These are phyloP conservation scores for Julus scandinavius DNA, from an alignment of 2,888 invertebrate species.

Conservation along the genomic window DNA sequence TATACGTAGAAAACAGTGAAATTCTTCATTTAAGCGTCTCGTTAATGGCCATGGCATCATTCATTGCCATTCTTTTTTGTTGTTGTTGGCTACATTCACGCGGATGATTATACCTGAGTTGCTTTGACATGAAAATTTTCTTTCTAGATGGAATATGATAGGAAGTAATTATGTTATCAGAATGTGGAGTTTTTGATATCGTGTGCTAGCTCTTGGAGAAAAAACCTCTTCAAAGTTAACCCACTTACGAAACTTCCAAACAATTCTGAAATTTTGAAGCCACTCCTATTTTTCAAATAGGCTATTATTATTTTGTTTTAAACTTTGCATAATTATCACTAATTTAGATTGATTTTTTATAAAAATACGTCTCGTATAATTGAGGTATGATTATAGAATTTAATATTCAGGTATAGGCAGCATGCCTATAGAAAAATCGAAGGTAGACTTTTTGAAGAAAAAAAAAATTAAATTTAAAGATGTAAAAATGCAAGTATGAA, in stretches of 20 bases:
- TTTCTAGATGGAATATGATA: slow-evolving; percentile 2
- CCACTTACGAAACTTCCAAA: slow-evolving; percentile 1
- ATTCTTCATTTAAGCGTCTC: background rate
- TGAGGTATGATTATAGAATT: background rate
- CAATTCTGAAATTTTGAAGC: background rate
- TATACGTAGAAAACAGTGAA: background rate
- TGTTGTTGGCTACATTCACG: background rate
- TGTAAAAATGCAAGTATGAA: too few relatives aligned
- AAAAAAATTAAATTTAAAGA: too few relatives aligned
- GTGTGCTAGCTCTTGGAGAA: background rate
- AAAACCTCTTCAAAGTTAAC: background rate
- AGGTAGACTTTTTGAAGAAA: background rate
- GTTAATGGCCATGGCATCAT: slow-evolving; percentile 24
- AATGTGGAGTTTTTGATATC: background rate
- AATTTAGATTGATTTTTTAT: background rate
- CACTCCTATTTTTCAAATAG: slow-evolving; percentile 15
- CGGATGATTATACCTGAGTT: background rate
- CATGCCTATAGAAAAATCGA: background rate
- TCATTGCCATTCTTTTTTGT: background rate
- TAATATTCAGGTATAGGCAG: background rate
- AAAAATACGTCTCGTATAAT: background rate
- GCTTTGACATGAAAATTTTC: slow-evolving; percentile 13
- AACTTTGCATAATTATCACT: background rate
- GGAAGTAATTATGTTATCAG: slow-evolving; percentile 21
- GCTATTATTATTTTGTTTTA: background rate